Evolutionary conservation across 2,113 vertebrate genomes (phyloP), one percentile per base, ranked within the genome.

Genomic region (Scatophagus argus): DNA sequence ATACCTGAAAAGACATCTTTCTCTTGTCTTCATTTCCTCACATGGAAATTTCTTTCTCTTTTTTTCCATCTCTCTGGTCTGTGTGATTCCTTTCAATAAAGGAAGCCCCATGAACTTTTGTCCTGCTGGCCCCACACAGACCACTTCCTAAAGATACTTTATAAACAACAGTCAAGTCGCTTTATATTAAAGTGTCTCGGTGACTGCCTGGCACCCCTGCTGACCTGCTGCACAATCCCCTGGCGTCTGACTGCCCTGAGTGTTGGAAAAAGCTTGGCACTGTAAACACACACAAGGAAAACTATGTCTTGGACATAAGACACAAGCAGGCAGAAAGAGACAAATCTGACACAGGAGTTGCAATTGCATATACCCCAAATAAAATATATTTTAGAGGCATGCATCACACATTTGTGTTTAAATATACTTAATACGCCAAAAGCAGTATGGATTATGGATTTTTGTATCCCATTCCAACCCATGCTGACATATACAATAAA

Each of bases 151-250:
- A 89, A 89, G 83, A 89, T 83, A 88, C 80, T 79, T 93, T 92
- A 92, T 93, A 93, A 92, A 94, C 92, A 95, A 93, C 89, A 81
- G 80, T 87, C 90, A 73, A 81, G 91, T 94, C 86, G 63, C 91
- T 93, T 92, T 89, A 85, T 81, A 93, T 94, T 93, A 94, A 82
- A 91, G 72, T 73, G 75, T 92, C 89, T 86, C 90, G 91, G 85
- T 91, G 91, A 87, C 80, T 88, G 84, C 81, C 81, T 88, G 89
- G 84, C 90, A 93, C 87, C 67, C 56, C 82, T 47, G 60, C 61
- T 65, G 39, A 82, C 91, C 86, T 82, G 85, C 88, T 73, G 63
- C 51, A 43, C 87, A 89, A 87, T 81, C 86, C 89, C 82, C 85
- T 81, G 82, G 87, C 88, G 84, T 85, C 74, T 59, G 64, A 82